A percentile compares a stretch with the other conserved stretches of the same genome.
These are phyloP conservation scores for Achatina immaculata DNA, from an alignment of 1,140 invertebrate species.

Conservation along the genomic window DNA sequence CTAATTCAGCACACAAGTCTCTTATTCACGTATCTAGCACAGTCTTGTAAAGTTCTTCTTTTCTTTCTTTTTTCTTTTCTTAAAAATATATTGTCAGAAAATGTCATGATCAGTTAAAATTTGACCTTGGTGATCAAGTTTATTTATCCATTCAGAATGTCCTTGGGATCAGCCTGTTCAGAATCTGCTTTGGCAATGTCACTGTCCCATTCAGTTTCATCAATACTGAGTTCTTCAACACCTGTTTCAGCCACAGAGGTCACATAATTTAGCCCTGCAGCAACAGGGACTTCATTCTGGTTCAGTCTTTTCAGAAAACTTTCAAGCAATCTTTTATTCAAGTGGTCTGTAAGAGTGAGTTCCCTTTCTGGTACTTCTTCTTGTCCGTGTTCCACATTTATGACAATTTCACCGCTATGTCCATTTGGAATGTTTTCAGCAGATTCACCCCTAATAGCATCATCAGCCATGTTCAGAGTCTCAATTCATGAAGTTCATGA, in stretches of 20 bases:
- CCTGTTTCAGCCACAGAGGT: background rate
- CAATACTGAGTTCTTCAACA: background rate
- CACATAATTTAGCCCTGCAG: background rate
- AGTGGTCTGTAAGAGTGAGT: slow-evolving; percentile 7
- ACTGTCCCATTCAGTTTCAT: slow-evolving; percentile 8
- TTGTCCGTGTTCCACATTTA: background rate
- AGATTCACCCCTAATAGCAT: background rate
- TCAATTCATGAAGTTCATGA: background rate
- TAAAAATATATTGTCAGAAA: too few species aligned
- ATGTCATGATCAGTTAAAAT: too few species aligned
- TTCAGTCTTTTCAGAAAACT: slow-evolving; percentile 7
- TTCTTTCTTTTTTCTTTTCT: too few species aligned
- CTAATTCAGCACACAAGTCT: background rate
- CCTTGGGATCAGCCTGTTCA: background rate
- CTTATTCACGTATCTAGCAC: too few species aligned
- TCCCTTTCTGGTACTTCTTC: slow-evolving; percentile 6
- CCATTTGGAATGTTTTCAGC: background rate
- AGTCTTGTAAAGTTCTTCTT: too few species aligned
- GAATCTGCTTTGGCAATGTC: background rate
- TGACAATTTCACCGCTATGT: background rate
- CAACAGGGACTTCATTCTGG: slow-evolving; percentile 13
- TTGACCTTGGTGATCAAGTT: too few species aligned
- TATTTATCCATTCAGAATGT: background rate
- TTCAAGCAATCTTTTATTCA: slow-evolving; percentile 6
- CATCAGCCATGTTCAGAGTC: background rate